Conservation (phyloP, 1,140 invertebrate species). For the Anastrepha obliqua region DNA sequence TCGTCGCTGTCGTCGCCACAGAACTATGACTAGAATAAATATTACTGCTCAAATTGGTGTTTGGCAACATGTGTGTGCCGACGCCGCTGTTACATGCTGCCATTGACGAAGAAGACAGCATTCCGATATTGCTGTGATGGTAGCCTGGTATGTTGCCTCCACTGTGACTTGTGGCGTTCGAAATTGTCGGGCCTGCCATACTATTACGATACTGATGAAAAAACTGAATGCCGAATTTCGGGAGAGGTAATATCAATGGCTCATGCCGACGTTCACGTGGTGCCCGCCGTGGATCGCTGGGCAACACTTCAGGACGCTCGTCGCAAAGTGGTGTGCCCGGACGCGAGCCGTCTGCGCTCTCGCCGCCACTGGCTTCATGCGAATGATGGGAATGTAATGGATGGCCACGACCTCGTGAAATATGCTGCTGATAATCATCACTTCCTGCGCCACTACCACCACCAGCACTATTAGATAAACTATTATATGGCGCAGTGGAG, state of each 20-base stretch:
- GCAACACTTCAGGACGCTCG: constrained; percentile 85
- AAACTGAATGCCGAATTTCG: constrained; percentile 88
- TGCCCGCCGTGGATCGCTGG: constrained; percentile 83
- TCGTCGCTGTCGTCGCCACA: constrained; percentile 57
- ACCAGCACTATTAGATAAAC: constrained; percentile 35
- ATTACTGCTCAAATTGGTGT: constrained; percentile 55
- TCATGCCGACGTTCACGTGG: constrained; percentile 80
- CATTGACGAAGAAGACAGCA: constrained; percentile 59
- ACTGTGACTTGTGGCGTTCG: constrained; percentile 54
- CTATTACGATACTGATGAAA: constrained; percentile 75
- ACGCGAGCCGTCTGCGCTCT: constrained; percentile 78
- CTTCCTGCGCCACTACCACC: constrained; percentile 45
- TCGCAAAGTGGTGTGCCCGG: constrained; percentile 90
- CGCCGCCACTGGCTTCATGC: constrained; percentile 71
- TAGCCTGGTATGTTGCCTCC: constrained; percentile 51
- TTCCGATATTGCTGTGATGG: constrained; percentile 48
- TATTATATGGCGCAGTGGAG: not conserved
- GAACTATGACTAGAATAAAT: constrained; percentile 71
- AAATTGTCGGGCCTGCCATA: constrained; percentile 72
- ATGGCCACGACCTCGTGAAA: constrained; percentile 70
- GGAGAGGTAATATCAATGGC: constrained; percentile 86
- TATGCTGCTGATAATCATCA: constrained; percentile 70
- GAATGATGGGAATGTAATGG: constrained; percentile 74
- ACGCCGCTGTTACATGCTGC: constrained; percentile 2
- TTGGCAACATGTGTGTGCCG: constrained; percentile 50